Evolutionary conservation across 2,888 invertebrate species (phyloP), one percentile per base, ranked within the genome.

Genomic region (Deroplatys truncata): DNA sequence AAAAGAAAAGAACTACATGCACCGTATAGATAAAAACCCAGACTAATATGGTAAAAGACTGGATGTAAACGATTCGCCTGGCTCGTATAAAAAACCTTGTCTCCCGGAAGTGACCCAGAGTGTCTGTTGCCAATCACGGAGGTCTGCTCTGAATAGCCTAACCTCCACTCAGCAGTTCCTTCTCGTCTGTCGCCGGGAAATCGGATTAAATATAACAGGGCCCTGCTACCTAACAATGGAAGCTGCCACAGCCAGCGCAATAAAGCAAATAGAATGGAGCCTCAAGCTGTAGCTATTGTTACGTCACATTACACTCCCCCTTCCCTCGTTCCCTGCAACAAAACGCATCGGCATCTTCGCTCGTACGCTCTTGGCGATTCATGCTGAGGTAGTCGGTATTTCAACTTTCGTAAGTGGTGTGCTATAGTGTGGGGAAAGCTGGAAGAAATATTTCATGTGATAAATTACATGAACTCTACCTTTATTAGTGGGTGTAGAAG

Each of bases 181-280:
- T 84, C 56, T 25, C 43, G 43, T 85, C 85, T 85, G 85, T 85
- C 49, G 25, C 56, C 85, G 15, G 85, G 85, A 85, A 85, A 85
- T 85, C 43, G 85, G 85, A 85, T 85, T 85, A 85, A 85, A 85
- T 85, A 85, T 85, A 85, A 85, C 85, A 35, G 84, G 84, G 16
- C 84, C 31, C 13, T 16, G 85, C 56, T 43, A 85, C 85, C 13
- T 49, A 85, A 85, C 85, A 85, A 85, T 49, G 56, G 85, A 56
- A 28, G 15, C 49, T 85, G 49, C 85, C 85, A 85, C n/a, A 25
- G 28, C 85, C 85, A 85, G 85, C 35, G 85, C 31, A 85, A 85
- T 49, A 49, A 85, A 49, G 85, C 85, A 85, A 85, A 85, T 49
- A 56, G 49, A 85, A 85, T 49, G 56, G 56, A 72, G 49, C 35